phyloP scores from a whole-genome alignment of 2,113 vertebrate species.

The Aythya baeri region DNA sequence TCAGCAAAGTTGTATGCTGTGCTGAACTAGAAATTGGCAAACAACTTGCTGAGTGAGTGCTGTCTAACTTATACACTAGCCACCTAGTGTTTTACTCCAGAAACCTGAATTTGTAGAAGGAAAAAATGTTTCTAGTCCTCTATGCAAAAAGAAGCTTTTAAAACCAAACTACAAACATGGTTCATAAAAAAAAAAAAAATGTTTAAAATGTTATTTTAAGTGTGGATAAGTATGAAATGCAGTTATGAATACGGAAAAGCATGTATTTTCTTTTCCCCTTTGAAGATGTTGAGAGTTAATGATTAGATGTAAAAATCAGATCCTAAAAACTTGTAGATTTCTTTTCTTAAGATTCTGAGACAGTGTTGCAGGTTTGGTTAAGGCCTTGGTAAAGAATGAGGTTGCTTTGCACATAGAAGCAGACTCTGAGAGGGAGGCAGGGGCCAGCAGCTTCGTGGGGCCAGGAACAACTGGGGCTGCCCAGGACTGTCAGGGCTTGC shows the following conservation, averaged over 20 bases:
- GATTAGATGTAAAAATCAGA: not conserved
- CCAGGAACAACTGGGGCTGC: rapidly evolving
- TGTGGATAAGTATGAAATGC: not conserved
- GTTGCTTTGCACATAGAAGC: not conserved
- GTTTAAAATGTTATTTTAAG: not conserved
- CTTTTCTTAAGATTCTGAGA: not conserved
- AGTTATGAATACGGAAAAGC: not conserved
- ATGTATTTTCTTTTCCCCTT: not conserved
- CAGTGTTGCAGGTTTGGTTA: not conserved
- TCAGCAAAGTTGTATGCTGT: not conserved
- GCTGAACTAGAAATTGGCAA: not conserved
- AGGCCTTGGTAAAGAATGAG: not conserved
- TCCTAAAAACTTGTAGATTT: not conserved
- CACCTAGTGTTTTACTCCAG: not conserved
- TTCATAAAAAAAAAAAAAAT: not conserved
- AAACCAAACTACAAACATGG: not conserved
- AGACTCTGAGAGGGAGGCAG: rapidly evolving
- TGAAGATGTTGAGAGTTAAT: not conserved
- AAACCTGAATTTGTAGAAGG: not conserved
- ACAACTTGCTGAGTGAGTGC: not conserved
- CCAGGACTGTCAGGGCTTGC: not conserved
- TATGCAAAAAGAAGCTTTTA: not conserved
- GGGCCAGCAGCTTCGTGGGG: rapidly evolving
- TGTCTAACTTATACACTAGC: not conserved
- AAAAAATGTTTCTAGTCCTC: not conserved